Evolutionary conservation across 2,113 vertebrate species (phyloP).

Genomic region (Alligator sinensis): DNA sequence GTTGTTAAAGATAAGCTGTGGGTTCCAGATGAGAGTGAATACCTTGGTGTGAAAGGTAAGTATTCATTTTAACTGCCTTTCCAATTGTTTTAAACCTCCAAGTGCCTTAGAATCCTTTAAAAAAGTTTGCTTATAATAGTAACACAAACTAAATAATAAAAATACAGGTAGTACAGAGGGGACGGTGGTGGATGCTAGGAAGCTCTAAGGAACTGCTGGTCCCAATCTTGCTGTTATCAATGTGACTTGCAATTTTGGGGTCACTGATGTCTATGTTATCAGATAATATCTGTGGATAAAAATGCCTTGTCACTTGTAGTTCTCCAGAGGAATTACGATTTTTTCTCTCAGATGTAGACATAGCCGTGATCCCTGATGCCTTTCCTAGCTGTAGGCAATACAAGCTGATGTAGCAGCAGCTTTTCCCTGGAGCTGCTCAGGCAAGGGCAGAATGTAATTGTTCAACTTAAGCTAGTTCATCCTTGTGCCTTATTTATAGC

Average conservation of each 20-base stretch:
- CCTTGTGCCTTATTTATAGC: too few species aligned
- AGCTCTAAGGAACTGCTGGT: background rate
- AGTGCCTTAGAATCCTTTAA: background rate
- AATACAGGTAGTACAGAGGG: background rate
- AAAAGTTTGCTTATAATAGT: background rate
- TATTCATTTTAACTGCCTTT: background rate
- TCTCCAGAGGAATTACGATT: too few species aligned
- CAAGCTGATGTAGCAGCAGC: too few species aligned
- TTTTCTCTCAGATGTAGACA: too few species aligned
- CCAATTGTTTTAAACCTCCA: background rate
- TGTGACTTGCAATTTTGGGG: background rate
- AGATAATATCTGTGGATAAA: too few species aligned
- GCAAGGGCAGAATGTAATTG: too few species aligned
- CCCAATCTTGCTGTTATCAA: accelerated
- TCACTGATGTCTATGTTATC: too few species aligned
- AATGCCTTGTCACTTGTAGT: too few species aligned
- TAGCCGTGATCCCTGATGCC: too few species aligned
- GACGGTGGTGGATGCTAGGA: background rate
- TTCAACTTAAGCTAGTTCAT: too few species aligned
- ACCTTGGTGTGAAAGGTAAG: conserved; percentile 45
- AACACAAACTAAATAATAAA: background rate
- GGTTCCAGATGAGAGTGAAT: background rate
- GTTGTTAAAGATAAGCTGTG: background rate
- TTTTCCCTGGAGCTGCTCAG: too few species aligned
- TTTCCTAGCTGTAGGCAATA: too few species aligned